These are phyloP conservation scores for Globia sparganii DNA, from an alignment of 2,888 invertebrate species.

Conservation along the genomic window DNA sequence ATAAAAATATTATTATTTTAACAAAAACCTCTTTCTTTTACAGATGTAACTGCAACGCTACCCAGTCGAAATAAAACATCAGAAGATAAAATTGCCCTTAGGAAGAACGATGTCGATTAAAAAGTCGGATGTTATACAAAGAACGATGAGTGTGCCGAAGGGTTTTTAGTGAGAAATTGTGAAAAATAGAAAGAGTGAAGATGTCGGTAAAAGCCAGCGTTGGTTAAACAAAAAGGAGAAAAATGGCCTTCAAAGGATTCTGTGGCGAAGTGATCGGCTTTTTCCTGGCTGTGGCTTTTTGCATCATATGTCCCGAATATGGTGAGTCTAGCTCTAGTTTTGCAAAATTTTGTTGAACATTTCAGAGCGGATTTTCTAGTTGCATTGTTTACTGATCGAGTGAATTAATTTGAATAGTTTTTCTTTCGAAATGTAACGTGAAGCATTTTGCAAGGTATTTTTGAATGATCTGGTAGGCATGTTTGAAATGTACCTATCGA, in stretches of 20 bases:
- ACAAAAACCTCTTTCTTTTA: constrained; percentile 68
- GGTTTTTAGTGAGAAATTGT: constrained; percentile 79
- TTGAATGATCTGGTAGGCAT: not conserved
- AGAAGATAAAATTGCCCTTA: constrained; percentile 62
- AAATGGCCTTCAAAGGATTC: constrained; percentile 87
- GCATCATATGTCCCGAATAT: constrained; percentile 88
- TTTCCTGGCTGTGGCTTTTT: constrained; percentile 86
- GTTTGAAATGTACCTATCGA: not conserved
- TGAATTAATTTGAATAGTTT: constrained; percentile 30
- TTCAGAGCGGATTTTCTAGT: constrained; percentile 9
- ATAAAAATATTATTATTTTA: not conserved
- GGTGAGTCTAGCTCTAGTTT: constrained; percentile 77
- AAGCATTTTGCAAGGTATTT: not conserved
- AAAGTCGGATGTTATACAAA: constrained; percentile 73
- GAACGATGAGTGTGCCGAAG: constrained; percentile 77
- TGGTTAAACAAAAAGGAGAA: constrained; percentile 84
- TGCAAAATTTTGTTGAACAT: constrained; percentile 19
- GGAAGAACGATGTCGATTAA: constrained; percentile 77
- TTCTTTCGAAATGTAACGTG: constrained; percentile 10
- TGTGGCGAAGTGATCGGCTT: constrained; percentile 86
- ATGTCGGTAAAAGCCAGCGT: constrained; percentile 87
- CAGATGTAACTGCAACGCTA: constrained; percentile 78
- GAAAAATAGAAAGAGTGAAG: constrained; percentile 80
- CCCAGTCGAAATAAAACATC: constrained; percentile 47
- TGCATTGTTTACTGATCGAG: constrained; percentile 21